Evolutionary conservation across 2,113 vertebrate species (phyloP).

Genomic region (Boleophthalmus pectinirostris): DNA sequence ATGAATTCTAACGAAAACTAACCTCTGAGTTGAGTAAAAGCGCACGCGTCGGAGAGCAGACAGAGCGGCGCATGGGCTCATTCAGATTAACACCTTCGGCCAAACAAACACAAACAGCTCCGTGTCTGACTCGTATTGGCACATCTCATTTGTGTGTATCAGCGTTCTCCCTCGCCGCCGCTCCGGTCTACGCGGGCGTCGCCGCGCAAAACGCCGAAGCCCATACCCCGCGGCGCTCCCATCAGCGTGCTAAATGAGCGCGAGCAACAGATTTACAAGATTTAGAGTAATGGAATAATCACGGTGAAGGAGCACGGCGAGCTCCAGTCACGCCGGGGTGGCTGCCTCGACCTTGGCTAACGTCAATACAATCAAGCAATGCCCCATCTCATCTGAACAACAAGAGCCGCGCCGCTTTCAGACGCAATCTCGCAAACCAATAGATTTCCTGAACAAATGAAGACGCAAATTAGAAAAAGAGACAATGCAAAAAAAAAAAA

Average conservation of each 20-base stretch:
- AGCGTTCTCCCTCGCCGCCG: constrained; percentile 26
- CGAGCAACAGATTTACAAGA: constrained; percentile 58
- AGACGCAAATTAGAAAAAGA: constrained; percentile 11
- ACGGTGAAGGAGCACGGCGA: constrained; percentile 35
- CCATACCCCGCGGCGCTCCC: constrained; percentile 18
- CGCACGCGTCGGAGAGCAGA: constrained; percentile 12
- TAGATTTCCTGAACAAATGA: constrained; percentile 29
- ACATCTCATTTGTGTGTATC: constrained; percentile 11
- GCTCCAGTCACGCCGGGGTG: constrained; percentile 46
- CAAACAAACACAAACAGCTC: constrained; percentile 42
- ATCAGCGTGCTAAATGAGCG: constrained; percentile 49
- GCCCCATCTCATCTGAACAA: constrained; percentile 25
- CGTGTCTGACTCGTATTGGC: constrained; percentile 30
- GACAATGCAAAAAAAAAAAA: constrained; percentile 17
- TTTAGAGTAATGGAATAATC: constrained; percentile 66
- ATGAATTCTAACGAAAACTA: no score
- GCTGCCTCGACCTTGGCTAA: constrained; percentile 48
- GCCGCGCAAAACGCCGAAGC: constrained; percentile 33
- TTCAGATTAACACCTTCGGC: constrained; percentile 21
- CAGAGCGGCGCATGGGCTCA: constrained; percentile 36
- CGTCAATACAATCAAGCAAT: constrained; percentile 49
- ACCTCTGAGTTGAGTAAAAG: constrained; percentile 1
- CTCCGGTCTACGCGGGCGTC: constrained; percentile 5
- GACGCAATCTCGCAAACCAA: constrained; percentile 28
- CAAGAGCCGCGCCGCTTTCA: constrained; percentile 11